Base-by-base conservation (phyloP, 2,113 vertebrate species). In the Sinocyclocheilus anshuiensis region DNA sequence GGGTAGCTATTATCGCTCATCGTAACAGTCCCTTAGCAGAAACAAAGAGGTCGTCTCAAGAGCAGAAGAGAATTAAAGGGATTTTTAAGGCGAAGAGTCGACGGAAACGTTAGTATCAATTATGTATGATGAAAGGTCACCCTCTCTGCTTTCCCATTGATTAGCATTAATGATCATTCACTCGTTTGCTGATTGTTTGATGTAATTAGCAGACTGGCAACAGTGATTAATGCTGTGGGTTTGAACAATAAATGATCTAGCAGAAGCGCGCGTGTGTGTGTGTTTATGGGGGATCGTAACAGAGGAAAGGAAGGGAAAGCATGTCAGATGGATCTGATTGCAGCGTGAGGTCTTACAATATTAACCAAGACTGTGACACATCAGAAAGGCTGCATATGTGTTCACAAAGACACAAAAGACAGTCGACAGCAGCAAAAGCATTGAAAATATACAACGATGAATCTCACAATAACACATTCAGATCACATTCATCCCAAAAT, bases 61-160 rank as follows among this genome's bases (percentile, higher is more conserved):
- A 81, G 22, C 18, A 22, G 79, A 55, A 50, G 20, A 39, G 74
- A 69, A 83, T 65, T 76, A 79, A 71, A 65, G 84, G 80, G 72
- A 50, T 75, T 83, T 88, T 81, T 79, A 65, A 81, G 80, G 71
- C 26, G 26, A 24, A 77, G 15, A 72, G n/a, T 24, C 18, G 42
- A 59, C 63, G 24, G 57, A 89, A 81, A 45, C 72, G 75, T 87
- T 85, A 81, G 48, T 69, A 85, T 89, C 83, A 87, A 89, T 89
- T 87, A 89, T 89, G 77, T 59, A 87, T 82, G 77, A 89, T 77
- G 53, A 87, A 86, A 87, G 88, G 88, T 77, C 88, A 81, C 24
- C 69, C 69, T 81, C 72, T 75, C 39, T 59, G 55, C 69, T 50
- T 61, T 42, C 77, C 55, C 42, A 86, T 89, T 55, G 81, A 89